Evolutionary conservation across 2,888 invertebrate genomes (phyloP), one percentile per base, ranked within the genome.

Genomic region (Alsophila aescularia): DNA sequence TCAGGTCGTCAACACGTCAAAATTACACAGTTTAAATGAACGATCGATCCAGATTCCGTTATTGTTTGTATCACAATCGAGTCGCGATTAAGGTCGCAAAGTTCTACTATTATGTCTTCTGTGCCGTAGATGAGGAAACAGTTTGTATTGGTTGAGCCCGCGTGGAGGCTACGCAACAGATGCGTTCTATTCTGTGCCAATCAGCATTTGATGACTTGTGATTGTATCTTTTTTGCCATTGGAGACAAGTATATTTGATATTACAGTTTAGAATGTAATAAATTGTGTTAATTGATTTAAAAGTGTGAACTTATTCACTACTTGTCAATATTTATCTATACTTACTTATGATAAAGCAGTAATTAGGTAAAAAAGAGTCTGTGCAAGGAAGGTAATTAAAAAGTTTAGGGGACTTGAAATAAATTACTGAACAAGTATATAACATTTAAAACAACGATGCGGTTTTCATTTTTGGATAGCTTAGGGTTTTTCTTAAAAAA

Each of bases 1-100:
- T 56, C 27, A 63, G 78, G 79, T 79, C 79, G 75, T 71, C 76
- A 79, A 77, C 79, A 72, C 75, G 70, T 77, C 72, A 70, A 72
- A 71, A 77, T 74, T 69, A 74, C 75, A 75, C 73, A 76, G 77
- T 73, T 75, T 62, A 69, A 80, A 78, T 75, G 71, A 79, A 69
- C 70, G 78, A 79, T 83, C 72, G 76, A 65, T 66, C 69, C 66
- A 54, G 64, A 77, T 76, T 72, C 84, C 85, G 83, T 85, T 85
- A 85, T 79, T 81, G 81, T 83, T 80, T 68, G 76, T 67, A 74
- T 70, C 70, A 73, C 76, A 72, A 71, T 70, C 67, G 67, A 55
- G 40, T 34, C 49, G 57, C 69, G 72, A 77, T 83, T 79, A 79
- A 69, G 72, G 59, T 55, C 56, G 52, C 39, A 12, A 37, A 48